phyloP scores from a whole-genome alignment of 2,113 vertebrate genomes.

The Epinephelus moara region DNA sequence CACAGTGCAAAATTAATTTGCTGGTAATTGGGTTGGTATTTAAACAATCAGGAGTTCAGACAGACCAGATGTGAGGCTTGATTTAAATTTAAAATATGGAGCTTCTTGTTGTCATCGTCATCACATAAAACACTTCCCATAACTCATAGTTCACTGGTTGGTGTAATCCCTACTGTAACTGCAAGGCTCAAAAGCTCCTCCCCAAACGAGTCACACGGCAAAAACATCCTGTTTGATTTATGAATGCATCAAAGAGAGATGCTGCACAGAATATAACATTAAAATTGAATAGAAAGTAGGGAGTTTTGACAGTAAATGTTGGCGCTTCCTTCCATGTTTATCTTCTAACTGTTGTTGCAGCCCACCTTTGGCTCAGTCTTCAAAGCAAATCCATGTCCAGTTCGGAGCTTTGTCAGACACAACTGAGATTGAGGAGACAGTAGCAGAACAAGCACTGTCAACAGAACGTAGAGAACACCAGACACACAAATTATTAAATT shows the following conservation, averaged over 20 bases:
- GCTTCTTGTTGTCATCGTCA: not conserved
- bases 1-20: no score
- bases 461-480: not conserved
- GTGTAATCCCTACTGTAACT: not conserved
- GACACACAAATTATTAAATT: not conserved
- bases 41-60: not conserved
- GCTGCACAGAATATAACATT: not conserved
- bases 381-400: not conserved
- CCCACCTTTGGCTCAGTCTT: not conserved
- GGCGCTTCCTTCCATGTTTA: not conserved
- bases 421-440: not conserved
- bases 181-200: not conserved
- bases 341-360: not conserved
- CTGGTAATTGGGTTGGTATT: not conserved
- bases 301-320: not conserved
- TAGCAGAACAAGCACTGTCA: not conserved
- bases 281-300: not conserved
- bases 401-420: not conserved
- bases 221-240: conserved; percentile 22
- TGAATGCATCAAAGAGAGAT: not conserved
- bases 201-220: not conserved
- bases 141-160: not conserved
- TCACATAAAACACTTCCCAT: not conserved
- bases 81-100: not conserved
- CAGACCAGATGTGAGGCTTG: not conserved